phyloP scores from a whole-genome alignment of 2,888 invertebrate species.

The Pollenia griseotomentosa region DNA sequence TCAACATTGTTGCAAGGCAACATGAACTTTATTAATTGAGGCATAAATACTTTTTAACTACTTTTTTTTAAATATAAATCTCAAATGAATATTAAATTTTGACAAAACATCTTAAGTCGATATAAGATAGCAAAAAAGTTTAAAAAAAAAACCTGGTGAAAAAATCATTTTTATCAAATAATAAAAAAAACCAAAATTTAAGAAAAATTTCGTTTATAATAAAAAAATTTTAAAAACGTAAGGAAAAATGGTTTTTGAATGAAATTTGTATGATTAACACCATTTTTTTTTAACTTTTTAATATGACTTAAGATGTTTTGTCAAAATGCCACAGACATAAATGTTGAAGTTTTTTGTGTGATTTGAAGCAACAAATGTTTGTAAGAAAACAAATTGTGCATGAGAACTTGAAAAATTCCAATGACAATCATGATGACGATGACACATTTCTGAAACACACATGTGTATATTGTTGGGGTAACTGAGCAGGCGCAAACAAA shows the following conservation, averaged over 20 bases:
- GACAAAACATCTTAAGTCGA: too few relatives aligned
- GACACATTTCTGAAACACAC: slow-evolving; percentile 60
- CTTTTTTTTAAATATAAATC: slow-evolving; percentile 27
- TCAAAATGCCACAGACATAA: too few relatives aligned
- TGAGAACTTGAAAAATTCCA: slow-evolving; percentile 27
- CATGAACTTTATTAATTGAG: neutral
- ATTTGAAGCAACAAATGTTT: slow-evolving; percentile 13
- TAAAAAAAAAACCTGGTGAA: too few relatives aligned
- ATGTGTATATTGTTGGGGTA: neutral
- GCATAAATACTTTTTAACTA: neutral
- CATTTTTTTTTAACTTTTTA: too few relatives aligned
- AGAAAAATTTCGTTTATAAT: too few relatives aligned
- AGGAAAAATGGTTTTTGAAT: too few relatives aligned
- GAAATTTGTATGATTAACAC: too few relatives aligned
- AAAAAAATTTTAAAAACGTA: too few relatives aligned
- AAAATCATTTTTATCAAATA: too few relatives aligned
- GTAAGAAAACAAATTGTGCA: slow-evolving; percentile 19
- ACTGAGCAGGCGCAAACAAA: slow-evolving; percentile 58
- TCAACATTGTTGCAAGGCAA: neutral
- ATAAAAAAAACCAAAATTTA: too few relatives aligned
- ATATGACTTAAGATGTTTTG: too few relatives aligned
- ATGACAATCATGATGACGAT: slow-evolving; percentile 47
- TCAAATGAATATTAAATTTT: slow-evolving; percentile 7
- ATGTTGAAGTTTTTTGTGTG: slow-evolving; percentile 8
- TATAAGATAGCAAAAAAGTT: too few relatives aligned